Evolutionary conservation across 2,888 invertebrate genomes (phyloP).

Genomic region (Melieria omissa): DNA sequence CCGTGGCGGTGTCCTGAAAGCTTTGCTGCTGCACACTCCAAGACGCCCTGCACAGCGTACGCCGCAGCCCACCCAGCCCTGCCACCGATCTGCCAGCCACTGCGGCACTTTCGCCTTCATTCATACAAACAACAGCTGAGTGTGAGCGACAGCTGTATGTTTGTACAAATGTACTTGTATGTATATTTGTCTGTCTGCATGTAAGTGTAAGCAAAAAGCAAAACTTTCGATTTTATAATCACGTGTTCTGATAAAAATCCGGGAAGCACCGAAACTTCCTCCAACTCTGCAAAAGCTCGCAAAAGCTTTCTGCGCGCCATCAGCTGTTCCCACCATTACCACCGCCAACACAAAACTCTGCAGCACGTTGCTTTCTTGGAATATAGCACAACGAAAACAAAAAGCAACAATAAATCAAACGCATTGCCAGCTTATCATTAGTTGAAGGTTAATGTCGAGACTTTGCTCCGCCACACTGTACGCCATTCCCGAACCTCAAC

Average conservation of each 20-base stretch:
- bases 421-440: too few species aligned
- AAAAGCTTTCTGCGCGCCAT: slow-evolving; percentile 13
- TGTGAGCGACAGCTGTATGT: not conserved
- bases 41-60: slow-evolving; percentile 1
- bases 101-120: not conserved
- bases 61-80: not conserved
- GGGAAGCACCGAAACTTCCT: slow-evolving; percentile 10
- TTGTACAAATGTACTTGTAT: not conserved
- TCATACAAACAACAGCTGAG: slow-evolving; percentile 9
- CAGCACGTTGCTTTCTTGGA: too few species aligned
- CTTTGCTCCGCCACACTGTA: too few species aligned
- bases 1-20: slow-evolving; percentile 9
- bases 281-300: slow-evolving; percentile 11
- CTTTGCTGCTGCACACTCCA: slow-evolving; percentile 9
- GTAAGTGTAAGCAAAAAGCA: not conserved
- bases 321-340: slow-evolving; percentile 7
- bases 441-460: too few species aligned
- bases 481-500: too few species aligned
- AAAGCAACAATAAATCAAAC: too few species aligned
- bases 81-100: not conserved
- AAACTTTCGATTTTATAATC: slow-evolving; percentile 9
- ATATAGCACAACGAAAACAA: too few species aligned
- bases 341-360: too few species aligned
- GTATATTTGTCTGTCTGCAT: not conserved
- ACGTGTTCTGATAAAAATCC: slow-evolving; percentile 4